phyloP scores from a whole-genome alignment of 1,140 invertebrate species.

The Nylanderia fulva region DNA sequence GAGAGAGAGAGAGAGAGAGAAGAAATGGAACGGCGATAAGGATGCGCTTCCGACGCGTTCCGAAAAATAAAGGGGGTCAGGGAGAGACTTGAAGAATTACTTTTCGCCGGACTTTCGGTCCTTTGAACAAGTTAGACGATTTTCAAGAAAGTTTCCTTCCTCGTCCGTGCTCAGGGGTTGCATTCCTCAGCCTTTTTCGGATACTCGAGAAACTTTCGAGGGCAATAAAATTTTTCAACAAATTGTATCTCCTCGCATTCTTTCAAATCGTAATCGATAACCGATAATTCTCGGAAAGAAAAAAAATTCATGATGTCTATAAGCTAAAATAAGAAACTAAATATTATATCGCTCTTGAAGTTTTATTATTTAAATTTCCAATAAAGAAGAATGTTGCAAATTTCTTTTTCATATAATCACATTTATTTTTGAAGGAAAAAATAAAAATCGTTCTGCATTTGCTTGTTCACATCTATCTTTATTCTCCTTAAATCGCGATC shows the following conservation, averaged over 20 bases:
- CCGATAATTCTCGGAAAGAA: neutral
- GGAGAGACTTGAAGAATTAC: constrained; percentile 48
- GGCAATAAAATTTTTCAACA: neutral
- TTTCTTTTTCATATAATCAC: neutral
- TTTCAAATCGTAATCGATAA: constrained; percentile 1
- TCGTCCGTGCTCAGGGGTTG: neutral
- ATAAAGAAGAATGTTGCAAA: neutral
- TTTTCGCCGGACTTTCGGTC: constrained; percentile 46
- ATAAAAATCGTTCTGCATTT: neutral
- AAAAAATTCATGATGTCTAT: neutral
- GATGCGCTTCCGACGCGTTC: constrained; percentile 45
- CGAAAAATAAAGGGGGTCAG: constrained; percentile 33
- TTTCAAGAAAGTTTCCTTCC: constrained; percentile 16
- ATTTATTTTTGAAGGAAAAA: too few relatives aligned
- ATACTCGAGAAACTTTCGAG: neutral
- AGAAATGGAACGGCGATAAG: neutral
- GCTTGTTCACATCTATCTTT: neutral
- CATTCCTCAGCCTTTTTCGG: neutral
- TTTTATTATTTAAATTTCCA: neutral
- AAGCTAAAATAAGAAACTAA: neutral
- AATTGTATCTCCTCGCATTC: too few relatives aligned
- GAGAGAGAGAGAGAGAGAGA: neutral
- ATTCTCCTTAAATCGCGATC: constrained; percentile 27
- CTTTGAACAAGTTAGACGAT: constrained; percentile 44
- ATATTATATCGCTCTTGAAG: neutral